These are phyloP conservation scores for Rousettus leschenaultii DNA, from an alignment of 2,113 vertebrate genomes.

Conservation along the genomic window DNA sequence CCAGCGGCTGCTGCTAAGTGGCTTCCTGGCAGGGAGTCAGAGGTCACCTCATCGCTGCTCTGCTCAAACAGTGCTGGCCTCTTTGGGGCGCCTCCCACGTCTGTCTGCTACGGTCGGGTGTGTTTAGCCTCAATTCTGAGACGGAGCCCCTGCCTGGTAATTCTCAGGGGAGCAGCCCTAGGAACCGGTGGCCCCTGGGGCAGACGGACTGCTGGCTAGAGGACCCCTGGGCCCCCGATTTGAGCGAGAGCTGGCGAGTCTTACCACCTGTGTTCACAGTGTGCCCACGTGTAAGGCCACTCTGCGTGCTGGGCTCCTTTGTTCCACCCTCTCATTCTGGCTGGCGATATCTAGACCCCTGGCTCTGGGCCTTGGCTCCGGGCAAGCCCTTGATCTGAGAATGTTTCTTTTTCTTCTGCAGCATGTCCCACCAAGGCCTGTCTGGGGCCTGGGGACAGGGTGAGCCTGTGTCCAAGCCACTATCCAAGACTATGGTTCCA, in stretches of 20 bases:
- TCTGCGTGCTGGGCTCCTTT: neutral
- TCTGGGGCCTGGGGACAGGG: neutral
- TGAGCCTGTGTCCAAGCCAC: neutral
- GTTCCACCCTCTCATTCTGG: neutral
- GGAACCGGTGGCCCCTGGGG: neutral
- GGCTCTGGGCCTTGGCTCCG: neutral
- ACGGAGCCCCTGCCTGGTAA: neutral
- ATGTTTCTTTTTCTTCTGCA: neutral
- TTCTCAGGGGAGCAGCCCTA: neutral
- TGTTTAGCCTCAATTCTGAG: neutral
- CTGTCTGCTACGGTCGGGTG: neutral
- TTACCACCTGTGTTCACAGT: fast-evolving
- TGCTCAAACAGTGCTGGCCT: neutral
- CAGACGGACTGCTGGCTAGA: neutral
- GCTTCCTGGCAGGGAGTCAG: slow-evolving; percentile 64
- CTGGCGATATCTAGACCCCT: neutral
- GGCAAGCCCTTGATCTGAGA: neutral
- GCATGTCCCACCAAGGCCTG: neutral
- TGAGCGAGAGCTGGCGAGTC: fast-evolving
- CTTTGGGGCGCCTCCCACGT: neutral
- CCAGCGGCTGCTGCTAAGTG: slow-evolving; percentile 60
- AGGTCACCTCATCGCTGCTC: slow-evolving; percentile 56
- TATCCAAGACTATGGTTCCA: neutral
- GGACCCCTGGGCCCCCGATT: neutral
- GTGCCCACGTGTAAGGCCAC: fast-evolving